Evolutionary conservation across 2,888 invertebrate species (phyloP), one percentile per base, ranked within the genome.

Genomic region (Parnassius apollo): DNA sequence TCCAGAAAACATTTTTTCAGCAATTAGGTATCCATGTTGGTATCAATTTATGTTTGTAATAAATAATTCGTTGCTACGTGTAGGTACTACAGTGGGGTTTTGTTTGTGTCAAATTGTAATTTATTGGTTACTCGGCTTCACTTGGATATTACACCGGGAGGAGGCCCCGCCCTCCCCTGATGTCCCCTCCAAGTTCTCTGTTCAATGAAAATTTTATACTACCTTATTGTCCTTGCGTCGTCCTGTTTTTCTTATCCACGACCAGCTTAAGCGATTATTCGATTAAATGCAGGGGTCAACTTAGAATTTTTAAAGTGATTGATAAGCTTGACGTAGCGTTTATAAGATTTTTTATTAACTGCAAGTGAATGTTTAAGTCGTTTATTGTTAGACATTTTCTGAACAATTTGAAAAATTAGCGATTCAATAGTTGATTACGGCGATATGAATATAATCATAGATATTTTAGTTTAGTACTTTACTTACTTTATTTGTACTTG

Each of bases 261-360:
- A 85, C 85, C 84, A 81, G 85, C 87, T 80, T 76, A 86, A 90
- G 86, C 89, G 88, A 88, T 88, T 86, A 89, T 89, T 90, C 89
- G 91, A 91, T 91, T 91, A 91, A 91, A 91, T 89, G 88, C 85
- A 86, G 90, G 88, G 88, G 87, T 89, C 88, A 88, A 82, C 83
- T 69, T 83, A 83, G 88, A 87, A 91, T 89, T 88, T 91, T 87
- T 88, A 88, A 87, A 86, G 84, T 91, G 90, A 91, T 89, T 88
- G 88, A 88, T 89, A 85, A 55, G 89, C 86, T 88, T 88, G 87
- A 89, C 89, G 86, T 85, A 88, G 88, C 86, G 83, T 86, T 89
- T 44, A 4, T 9, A 53, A 13, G 9, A 46, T 81, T 82, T 81
- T 83, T 79, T 62, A 59, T 25, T 42, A 55, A 35, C 35, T 35